phyloP scores from a whole-genome alignment of 2,113 vertebrate species.

The Arothron firmamentum region DNA sequence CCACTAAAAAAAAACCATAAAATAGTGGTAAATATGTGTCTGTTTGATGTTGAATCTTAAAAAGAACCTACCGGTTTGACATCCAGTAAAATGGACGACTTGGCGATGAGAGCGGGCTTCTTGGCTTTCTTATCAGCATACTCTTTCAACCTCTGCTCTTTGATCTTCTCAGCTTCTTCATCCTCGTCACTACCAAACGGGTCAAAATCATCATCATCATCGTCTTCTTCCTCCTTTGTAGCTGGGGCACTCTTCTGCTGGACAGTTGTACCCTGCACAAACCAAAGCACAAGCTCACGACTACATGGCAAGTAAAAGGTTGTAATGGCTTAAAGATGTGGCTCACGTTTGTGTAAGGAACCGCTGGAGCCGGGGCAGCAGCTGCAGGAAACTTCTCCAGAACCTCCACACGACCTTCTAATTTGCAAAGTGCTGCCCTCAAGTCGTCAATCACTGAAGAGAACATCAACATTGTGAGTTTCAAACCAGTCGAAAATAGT shows the following conservation, averaged over 20 bases:
- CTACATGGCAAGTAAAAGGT: too few species aligned
- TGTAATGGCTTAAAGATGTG: neutral
- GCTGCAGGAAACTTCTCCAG: conserved; percentile 79
- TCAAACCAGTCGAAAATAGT: neutral
- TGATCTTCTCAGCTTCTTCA: conserved; percentile 83
- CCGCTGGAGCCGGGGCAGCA: conserved; percentile 25
- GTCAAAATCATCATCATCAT: conserved; percentile 79
- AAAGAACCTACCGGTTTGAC: conserved; percentile 86
- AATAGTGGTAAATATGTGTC: too few species aligned
- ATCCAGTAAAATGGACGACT: conserved; percentile 93
- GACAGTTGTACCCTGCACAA: conserved; percentile 51
- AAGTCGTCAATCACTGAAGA: conserved; percentile 83
- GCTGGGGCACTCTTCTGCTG: conserved; percentile 45
- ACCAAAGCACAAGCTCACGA: neutral
- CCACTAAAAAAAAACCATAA: conserved; percentile 75
- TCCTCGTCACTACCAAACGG: conserved; percentile 91
- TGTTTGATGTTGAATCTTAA: too few species aligned
- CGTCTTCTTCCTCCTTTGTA: conserved; percentile 31
- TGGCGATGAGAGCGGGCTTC: conserved; percentile 87
- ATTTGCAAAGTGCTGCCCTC: conserved; percentile 80
- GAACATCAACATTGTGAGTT: neutral
- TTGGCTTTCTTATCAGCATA: conserved; percentile 87
- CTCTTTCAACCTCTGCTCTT: conserved; percentile 85
- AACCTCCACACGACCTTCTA: conserved; percentile 79
- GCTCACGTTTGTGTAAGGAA: conserved; percentile 79